phyloP scores from a whole-genome alignment of 2,797 vertebrate genomes.

The Toxotes lorentzi region DNA sequence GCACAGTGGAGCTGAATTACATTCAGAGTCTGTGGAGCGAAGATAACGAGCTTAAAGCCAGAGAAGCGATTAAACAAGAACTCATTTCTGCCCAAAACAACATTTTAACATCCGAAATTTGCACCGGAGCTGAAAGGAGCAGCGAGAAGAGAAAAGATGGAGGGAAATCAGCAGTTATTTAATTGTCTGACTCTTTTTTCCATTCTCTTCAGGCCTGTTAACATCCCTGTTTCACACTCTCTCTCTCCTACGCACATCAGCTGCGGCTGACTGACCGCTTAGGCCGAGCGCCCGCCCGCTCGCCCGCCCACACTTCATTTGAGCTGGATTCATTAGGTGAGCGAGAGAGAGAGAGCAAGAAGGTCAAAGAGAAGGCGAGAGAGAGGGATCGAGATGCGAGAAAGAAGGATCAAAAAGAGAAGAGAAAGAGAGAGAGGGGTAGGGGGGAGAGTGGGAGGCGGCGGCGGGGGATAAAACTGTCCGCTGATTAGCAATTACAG shows the following conservation, averaged over 20 bases:
- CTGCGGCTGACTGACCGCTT: conserved; percentile 73
- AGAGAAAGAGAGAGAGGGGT: conserved; percentile 6
- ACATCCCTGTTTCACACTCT: conserved; percentile 16
- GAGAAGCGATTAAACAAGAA: neutral
- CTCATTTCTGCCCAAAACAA: conserved; percentile 18
- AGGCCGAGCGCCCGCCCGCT: conserved; percentile 62
- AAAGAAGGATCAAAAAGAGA: conserved; percentile 29
- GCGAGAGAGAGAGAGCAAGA: conserved; percentile 54
- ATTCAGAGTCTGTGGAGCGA: conserved; percentile 2
- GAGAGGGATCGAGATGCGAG: conserved; percentile 5
- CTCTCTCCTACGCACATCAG: conserved; percentile 80
- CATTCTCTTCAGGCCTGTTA: conserved; percentile 28
- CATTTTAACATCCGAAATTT: conserved; percentile 2
- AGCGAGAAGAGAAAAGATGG: neutral
- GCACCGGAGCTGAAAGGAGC: conserved; percentile 9
- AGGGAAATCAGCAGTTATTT: conserved; percentile 53
- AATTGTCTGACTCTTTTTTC: conserved; percentile 54
- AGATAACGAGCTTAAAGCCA: conserved; percentile 42
- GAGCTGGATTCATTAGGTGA: conserved; percentile 83
- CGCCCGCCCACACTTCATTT: conserved; percentile 83
- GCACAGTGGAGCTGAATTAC: neutral
- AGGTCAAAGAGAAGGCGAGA: conserved; percentile 40
- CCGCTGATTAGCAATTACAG: conserved; percentile 87
- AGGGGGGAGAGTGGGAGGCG: neutral
- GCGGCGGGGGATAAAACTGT: conserved; percentile 77